Base-by-base conservation (phyloP, 2,797 vertebrate species). In the Amphiprion clarkii region DNA sequence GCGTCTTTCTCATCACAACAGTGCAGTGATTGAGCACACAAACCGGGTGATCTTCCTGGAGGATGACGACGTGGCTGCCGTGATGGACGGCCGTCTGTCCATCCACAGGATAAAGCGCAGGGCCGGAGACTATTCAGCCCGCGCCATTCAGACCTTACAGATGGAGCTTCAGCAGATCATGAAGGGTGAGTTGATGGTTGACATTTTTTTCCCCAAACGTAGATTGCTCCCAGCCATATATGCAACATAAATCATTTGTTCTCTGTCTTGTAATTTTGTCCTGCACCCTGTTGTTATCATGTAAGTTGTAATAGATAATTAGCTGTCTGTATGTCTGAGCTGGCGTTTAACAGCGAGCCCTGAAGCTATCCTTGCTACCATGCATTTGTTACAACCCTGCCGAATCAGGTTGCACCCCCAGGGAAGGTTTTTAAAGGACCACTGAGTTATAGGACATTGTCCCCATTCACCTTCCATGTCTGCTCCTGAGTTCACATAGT, bases 161-260 rank as follows among this genome's bases (percentile, higher is more conserved):
- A 98, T 99, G 97, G 98, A 99, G 68, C 96, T 99, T 12, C 97
- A 99, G 94, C 97, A 99, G 86, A 99, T 99, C 84, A 99, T 99
- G 98, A 99, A 98, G 91, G 98, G 97, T 98, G 57, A 90, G 79
- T 58, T 29, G 7, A 44, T 36, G 36, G 21, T 40, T 67, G 2
- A 21, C 11, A 49, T 51, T 42, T 66, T 58, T 11, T 11, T 12
- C 48, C 29, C 44, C 19, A 7, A 48, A 11, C 29, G 5, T 42
- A 25, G 5, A 53, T 67, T 33, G 10, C 48, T 23, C 33, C 21
- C 16, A 16, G 44, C 9, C 59, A 16, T 62, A 67, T 71, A 57
- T 71, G 5, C 21, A 44, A 55, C 27, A 75, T 78, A 67, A 58
- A 44, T 87, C 33, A 46, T 61, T 31, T 55, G 7, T 49, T 33